These are phyloP conservation scores for Melikaiella ostensackeni DNA, from an alignment of 2,888 invertebrate genomes.

Conservation along the genomic window DNA sequence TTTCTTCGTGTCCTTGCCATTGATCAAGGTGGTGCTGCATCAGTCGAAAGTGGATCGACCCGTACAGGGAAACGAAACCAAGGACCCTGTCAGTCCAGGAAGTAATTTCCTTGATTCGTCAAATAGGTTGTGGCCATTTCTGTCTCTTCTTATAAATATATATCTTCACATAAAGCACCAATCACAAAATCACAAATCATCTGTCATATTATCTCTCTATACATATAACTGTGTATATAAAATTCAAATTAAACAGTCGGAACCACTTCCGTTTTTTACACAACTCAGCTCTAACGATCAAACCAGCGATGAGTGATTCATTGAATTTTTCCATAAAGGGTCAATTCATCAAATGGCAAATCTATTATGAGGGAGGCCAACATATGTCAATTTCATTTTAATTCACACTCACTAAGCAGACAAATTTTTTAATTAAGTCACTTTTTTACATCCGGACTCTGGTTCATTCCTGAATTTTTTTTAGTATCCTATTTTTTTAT, in stretches of 20 bases:
- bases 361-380: not conserved
- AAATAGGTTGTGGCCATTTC: conserved; percentile 40
- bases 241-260: conserved; percentile 17
- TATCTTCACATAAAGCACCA: not conserved
- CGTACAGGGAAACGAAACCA: conserved; percentile 54
- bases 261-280: conserved; percentile 18
- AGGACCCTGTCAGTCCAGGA: conserved; percentile 51
- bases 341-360: not conserved
- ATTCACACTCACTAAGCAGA: not conserved
- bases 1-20: conserved; percentile 50
- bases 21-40: conserved; percentile 44
- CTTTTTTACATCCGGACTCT: not conserved
- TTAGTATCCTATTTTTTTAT: not conserved
- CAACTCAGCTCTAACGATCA: not conserved
- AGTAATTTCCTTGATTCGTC: conserved; percentile 47
- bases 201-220: not conserved
- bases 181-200: conserved; percentile 1
- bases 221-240: not conserved
- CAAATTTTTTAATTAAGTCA: not conserved
- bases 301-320: not conserved
- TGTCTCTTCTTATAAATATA: conserved; percentile 23
- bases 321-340: conserved; percentile 7
- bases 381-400: not conserved
- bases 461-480: not conserved
- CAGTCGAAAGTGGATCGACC: conserved; percentile 40